phyloP scores from a whole-genome alignment of 2,797 vertebrate species.

The Crenichthys baileyi region DNA sequence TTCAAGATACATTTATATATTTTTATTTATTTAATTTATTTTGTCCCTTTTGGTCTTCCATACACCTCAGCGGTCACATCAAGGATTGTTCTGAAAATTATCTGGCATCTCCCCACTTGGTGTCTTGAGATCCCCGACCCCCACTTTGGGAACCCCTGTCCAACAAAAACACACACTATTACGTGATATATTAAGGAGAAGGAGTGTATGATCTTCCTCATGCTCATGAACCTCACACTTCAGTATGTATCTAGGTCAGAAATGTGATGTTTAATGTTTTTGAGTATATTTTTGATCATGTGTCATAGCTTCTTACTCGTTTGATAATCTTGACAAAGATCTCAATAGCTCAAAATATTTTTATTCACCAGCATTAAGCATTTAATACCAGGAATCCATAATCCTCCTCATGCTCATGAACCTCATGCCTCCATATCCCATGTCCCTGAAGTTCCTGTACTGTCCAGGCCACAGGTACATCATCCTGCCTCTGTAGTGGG shows the following conservation, averaged over 20 bases:
- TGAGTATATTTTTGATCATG: background rate
- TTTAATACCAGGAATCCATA: background rate
- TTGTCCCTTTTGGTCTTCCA: too few relatives aligned
- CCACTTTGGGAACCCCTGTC: too few relatives aligned
- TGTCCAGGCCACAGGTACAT: constrained; percentile 73
- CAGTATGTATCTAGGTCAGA: background rate
- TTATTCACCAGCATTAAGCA: background rate
- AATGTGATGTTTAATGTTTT: background rate
- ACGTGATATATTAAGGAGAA: too few relatives aligned
- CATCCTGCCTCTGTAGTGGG: constrained; percentile 72
- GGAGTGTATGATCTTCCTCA: too few relatives aligned
- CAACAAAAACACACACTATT: too few relatives aligned
- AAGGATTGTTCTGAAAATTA: too few relatives aligned
- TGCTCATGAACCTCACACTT: background rate
- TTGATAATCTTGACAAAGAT: background rate
- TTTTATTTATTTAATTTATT: too few relatives aligned
- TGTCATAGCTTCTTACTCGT: background rate
- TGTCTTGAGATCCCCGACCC: too few relatives aligned
- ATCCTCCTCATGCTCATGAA: constrained; percentile 2
- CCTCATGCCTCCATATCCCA: constrained; percentile 57
- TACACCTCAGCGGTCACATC: too few relatives aligned
- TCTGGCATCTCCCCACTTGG: too few relatives aligned
- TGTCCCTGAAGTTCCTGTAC: constrained; percentile 74
- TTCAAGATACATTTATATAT: too few relatives aligned
- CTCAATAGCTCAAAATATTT: background rate